phyloP scores from a whole-genome alignment of 1,140 invertebrate genomes.

The Pachyrhynchus sulphureomaculatus region DNA sequence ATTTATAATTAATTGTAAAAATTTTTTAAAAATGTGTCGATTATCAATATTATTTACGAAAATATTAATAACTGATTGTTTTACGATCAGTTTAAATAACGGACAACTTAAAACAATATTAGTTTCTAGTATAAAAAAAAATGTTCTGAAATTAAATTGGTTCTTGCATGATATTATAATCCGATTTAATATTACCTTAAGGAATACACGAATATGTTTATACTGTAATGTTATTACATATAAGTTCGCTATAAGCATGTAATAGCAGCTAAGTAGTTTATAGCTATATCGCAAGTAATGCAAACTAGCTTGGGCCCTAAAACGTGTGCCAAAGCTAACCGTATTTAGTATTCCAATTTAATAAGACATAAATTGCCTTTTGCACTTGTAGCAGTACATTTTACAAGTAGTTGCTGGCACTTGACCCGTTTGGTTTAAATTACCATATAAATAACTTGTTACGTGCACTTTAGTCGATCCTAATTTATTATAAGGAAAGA shows the following conservation, averaged over 20 bases:
- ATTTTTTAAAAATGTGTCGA: too few species aligned
- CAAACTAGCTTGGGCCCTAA: conserved; percentile 4
- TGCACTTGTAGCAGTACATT: conserved; percentile 7
- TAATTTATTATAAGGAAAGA: too few species aligned
- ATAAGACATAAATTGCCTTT: conserved; percentile 13
- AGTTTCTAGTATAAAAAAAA: too few species aligned
- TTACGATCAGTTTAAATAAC: too few species aligned
- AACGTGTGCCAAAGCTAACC: conserved; percentile 14
- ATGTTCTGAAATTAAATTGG: too few species aligned
- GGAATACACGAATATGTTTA: too few species aligned
- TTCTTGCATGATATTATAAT: too few species aligned
- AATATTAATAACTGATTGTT: too few species aligned
- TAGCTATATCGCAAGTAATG: not conserved
- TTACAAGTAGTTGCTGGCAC: conserved; percentile 7
- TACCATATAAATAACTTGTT: conserved; percentile 1
- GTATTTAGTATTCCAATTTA: conserved; percentile 9
- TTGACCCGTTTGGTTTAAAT: conserved; percentile 4
- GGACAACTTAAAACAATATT: too few species aligned
- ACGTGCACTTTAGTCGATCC: not conserved
- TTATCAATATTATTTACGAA: too few species aligned
- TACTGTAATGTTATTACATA: not conserved
- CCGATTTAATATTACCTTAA: too few species aligned
- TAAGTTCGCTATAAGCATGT: conserved; percentile 4
- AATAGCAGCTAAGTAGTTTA: conserved; percentile 8
- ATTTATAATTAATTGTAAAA: too few species aligned